These are phyloP conservation scores for Sarcophaga variegata DNA, from an alignment of 2,888 invertebrate species.

Conservation along the genomic window DNA sequence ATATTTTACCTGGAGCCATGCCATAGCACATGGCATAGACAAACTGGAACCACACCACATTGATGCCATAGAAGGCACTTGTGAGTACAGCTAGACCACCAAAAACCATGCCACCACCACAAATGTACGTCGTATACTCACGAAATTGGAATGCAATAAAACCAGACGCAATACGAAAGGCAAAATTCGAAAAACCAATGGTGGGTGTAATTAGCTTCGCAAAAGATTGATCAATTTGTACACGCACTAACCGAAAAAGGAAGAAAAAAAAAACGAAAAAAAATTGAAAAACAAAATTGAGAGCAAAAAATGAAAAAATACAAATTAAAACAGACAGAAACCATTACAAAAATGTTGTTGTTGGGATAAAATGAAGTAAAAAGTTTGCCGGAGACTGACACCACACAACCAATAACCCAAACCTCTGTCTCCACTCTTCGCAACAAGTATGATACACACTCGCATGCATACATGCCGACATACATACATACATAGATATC, in stretches of 20 bases:
- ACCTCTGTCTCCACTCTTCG: too few relatives aligned
- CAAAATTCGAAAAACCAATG: slow-evolving; percentile 89
- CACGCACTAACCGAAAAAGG: slow-evolving; percentile 58
- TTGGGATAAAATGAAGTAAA: neutral
- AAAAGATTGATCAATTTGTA: slow-evolving; percentile 62
- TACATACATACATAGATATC: too few relatives aligned
- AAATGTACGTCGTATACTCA: slow-evolving; percentile 73
- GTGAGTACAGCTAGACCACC: slow-evolving; percentile 84
- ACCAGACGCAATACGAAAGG: slow-evolving; percentile 79
- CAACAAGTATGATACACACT: too few relatives aligned
- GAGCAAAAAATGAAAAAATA: too few relatives aligned
- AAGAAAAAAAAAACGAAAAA: neutral
- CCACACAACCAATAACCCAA: too few relatives aligned
- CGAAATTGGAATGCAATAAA: slow-evolving; percentile 74
- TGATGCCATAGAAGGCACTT: slow-evolving; percentile 84
- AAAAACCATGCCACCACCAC: slow-evolving; percentile 79
- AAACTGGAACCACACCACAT: slow-evolving; percentile 75
- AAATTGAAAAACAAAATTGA: too few relatives aligned
- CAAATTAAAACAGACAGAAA: slow-evolving; percentile 4
- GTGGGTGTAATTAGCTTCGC: slow-evolving; percentile 77
- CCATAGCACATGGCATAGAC: slow-evolving; percentile 76
- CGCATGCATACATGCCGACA: too few relatives aligned
- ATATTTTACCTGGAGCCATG: slow-evolving; percentile 75
- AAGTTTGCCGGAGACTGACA: neutral
- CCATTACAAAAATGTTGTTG: neutral